phyloP scores from a whole-genome alignment of 2,113 vertebrate genomes.

The Camelus dromedarius region DNA sequence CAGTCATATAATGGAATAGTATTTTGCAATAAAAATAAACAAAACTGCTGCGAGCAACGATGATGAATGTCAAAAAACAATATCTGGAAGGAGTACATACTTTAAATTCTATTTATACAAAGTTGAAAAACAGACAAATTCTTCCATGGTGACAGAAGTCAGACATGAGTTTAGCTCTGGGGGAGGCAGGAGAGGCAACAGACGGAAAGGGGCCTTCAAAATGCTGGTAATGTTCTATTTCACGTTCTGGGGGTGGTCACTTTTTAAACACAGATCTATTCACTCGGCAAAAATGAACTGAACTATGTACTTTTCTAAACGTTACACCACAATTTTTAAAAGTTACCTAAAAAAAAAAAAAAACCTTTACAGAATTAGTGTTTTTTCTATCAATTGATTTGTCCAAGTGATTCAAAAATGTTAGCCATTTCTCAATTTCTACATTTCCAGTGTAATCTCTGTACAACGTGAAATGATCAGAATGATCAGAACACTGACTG shows the following conservation, averaged over 20 bases:
- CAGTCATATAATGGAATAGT: not conserved
- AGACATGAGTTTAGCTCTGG: not conserved
- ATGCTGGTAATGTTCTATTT: not conserved
- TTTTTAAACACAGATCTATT: not conserved
- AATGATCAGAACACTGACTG: not conserved
- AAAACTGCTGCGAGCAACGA: not conserved
- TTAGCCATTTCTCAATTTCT: not conserved
- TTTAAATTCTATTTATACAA: not conserved
- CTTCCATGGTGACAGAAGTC: not conserved
- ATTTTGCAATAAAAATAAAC: conserved; percentile 12
- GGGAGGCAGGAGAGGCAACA: not conserved
- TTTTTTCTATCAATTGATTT: not conserved
- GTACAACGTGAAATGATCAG: not conserved
- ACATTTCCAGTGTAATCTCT: not conserved
- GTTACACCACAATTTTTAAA: not conserved
- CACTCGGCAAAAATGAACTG: not conserved
- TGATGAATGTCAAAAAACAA: not conserved
- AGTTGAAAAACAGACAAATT: not conserved
- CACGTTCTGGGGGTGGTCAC: not conserved
- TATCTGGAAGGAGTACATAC: not conserved
- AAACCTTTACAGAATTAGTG: not conserved
- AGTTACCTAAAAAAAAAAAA: not conserved
- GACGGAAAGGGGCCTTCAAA: not conserved
- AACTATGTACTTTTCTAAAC: not conserved
- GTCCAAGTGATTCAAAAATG: not conserved